These are phyloP conservation scores for Adelosebastes latens DNA, from an alignment of 2,797 vertebrate species.

Conservation along the genomic window DNA sequence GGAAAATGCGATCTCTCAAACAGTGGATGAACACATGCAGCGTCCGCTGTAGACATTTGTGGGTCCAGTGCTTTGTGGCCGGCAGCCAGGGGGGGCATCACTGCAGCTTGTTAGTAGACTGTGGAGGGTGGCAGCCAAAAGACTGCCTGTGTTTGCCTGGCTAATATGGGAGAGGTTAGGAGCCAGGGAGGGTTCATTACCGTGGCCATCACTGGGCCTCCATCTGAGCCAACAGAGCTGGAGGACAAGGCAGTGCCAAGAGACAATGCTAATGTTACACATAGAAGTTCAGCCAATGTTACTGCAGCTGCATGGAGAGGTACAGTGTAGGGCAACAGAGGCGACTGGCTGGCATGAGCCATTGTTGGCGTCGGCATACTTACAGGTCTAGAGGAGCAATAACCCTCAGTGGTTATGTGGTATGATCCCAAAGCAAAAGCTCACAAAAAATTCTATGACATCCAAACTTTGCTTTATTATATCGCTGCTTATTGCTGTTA, in stretches of 20 bases:
- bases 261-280: slow-evolving; percentile 17
- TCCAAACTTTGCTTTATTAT: neutral
- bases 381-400: neutral
- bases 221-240: slow-evolving; percentile 46
- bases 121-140: slow-evolving; percentile 56
- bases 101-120: slow-evolving; percentile 60
- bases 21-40: slow-evolving; percentile 33
- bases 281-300: neutral
- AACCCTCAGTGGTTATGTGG: neutral
- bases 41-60: slow-evolving; percentile 17
- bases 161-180: slow-evolving; percentile 57
- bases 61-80: slow-evolving; percentile 43
- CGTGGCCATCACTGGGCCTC: slow-evolving; percentile 25
- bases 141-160: slow-evolving; percentile 51
- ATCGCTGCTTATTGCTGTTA: too few species aligned
- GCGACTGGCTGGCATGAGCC: neutral
- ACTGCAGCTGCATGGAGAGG: slow-evolving; percentile 3
- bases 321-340: neutral
- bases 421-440: neutral
- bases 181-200: slow-evolving; percentile 57
- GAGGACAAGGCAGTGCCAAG: slow-evolving; percentile 35
- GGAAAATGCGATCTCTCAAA: slow-evolving; percentile 24
- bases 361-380: neutral
- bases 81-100: slow-evolving; percentile 34
- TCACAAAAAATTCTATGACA: neutral